These are phyloP conservation scores for Seira musarum DNA, from an alignment of 2,888 invertebrate genomes.

Conservation along the genomic window DNA sequence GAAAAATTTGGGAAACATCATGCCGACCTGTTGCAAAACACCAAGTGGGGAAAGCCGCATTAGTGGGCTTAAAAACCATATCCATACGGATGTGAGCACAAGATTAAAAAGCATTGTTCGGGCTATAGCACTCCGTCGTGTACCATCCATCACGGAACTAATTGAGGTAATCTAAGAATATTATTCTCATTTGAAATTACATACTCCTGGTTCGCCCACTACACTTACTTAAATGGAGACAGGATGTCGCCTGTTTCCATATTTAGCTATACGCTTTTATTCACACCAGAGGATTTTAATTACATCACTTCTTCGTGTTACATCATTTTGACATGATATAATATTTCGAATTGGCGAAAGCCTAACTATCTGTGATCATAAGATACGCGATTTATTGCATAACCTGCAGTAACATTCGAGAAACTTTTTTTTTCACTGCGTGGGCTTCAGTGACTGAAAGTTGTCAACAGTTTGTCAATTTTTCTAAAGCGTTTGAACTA, in stretches of 20 bases:
- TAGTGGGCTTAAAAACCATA: constrained; percentile 43
- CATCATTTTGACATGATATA: too few relatives aligned
- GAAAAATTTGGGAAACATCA: constrained; percentile 1
- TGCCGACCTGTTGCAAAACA: constrained; percentile 63
- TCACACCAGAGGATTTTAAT: neutral
- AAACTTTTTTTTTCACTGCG: too few relatives aligned
- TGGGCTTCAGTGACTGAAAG: too few relatives aligned
- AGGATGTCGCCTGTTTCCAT: too few relatives aligned
- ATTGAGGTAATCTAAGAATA: constrained; percentile 63
- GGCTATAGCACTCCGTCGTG: constrained; percentile 58
- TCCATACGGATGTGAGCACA: constrained; percentile 59
- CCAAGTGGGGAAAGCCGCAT: constrained; percentile 47
- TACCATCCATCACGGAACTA: constrained; percentile 55
- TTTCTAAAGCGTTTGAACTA: too few relatives aligned
- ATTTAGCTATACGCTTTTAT: neutral
- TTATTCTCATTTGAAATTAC: neutral
- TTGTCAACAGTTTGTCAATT: too few relatives aligned
- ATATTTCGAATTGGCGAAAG: too few relatives aligned
- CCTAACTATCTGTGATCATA: too few relatives aligned
- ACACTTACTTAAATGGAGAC: neutral
- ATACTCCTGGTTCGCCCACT: neutral
- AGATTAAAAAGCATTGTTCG: constrained; percentile 64
- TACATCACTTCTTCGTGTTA: too few relatives aligned
- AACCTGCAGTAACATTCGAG: too few relatives aligned
- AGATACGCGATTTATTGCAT: too few relatives aligned